A percentile compares a stretch with the other conserved stretches of the same genome.
These are phyloP conservation scores for Poeciliopsis occidentalis DNA, from an alignment of 2,113 vertebrate genomes.

Conservation along the genomic window DNA sequence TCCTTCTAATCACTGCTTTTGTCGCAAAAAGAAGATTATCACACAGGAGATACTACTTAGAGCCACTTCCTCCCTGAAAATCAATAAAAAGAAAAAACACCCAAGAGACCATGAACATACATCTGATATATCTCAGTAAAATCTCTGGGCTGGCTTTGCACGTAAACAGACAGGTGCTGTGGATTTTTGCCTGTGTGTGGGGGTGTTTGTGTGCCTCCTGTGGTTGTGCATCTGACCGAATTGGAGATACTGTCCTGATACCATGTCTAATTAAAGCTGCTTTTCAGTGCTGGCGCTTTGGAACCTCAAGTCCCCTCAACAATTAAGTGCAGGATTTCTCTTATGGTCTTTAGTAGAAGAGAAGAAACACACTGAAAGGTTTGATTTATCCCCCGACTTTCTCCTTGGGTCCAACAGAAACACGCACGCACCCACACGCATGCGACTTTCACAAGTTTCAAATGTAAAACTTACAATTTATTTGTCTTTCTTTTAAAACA, in stretches of 20 bases:
- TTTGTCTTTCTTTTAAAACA: no score
- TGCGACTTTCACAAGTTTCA: no score
- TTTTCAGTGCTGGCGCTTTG: slow-evolving; percentile 67
- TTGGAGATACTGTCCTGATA: slow-evolving; percentile 63
- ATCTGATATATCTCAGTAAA: slow-evolving; percentile 40
- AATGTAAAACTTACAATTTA: no score
- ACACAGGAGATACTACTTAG: slow-evolving; percentile 64
- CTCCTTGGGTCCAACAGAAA: slow-evolving; percentile 47
- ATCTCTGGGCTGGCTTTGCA: slow-evolving; percentile 11
- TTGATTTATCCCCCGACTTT: slow-evolving; percentile 55
- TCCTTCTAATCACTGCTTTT: slow-evolving; percentile 74
- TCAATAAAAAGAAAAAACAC: slow-evolving; percentile 65
- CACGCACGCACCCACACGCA: no score
- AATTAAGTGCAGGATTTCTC: slow-evolving; percentile 75
- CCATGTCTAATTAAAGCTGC: slow-evolving; percentile 77
- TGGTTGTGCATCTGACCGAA: slow-evolving; percentile 59
- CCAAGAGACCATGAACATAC: slow-evolving; percentile 47
- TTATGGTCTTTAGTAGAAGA: slow-evolving; percentile 44
- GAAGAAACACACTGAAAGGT: slow-evolving; percentile 53
- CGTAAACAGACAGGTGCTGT: slow-evolving; percentile 30
- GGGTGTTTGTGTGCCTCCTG: slow-evolving; percentile 38
- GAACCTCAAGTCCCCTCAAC: slow-evolving; percentile 70
- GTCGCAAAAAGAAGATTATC: slow-evolving; percentile 73
- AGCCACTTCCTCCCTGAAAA: slow-evolving; percentile 62
- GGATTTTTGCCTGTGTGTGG: slow-evolving; percentile 34